Evolutionary conservation across 30 jellyfish, hydroid and myxozoan genomes (phyloP), one percentile per base, ranked within the genome.

Genomic region (Pseudorhiza aurosa): DNA sequence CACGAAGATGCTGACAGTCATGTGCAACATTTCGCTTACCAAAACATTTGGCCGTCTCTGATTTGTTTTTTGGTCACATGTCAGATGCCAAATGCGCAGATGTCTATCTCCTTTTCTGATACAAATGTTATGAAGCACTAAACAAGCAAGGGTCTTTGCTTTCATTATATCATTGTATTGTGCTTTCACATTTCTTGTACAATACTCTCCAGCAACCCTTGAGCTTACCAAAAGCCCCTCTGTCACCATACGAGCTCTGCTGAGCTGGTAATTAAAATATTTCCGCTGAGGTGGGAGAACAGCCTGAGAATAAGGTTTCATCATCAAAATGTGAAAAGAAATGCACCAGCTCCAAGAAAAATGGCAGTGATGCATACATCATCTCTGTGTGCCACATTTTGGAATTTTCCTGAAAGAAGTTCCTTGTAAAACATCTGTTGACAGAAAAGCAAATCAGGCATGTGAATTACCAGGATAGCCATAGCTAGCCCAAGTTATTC

Each of bases 51-150:
- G 39, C 25, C 82, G 39, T 68, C 82, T 68, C 39, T 68, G 50
- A 68, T 68, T 68, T 32, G 50, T 27, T 68, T 32, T 68, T 42
- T 68, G 50, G 39, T 68, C 82, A 32, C 31, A 68, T 39, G 31
- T 32, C 31, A 68, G 68, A 42, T 68, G 42, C 82, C 45, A 42
- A 39, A 12, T 68, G 65, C 82, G 82, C 39, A 36, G 63, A 68
- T 42, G 22, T 27, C 39, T 39, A 68, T 51, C 87, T 0, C 87
- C 87, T 69, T 53, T 19, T 1, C 15, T 70, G n/a, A 67, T 68
- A 36, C 87, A 82, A 58, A 82, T 69, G 68, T 67, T 82, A 49
- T 82, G 94, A 29, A 82, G 68, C 71, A 82, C 94, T 14, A 82
- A 62, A 68, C 94, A 82, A 4, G 94, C 79, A 15, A 82, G 70